A percentile compares a stretch with the other conserved stretches of the same genome.
Conservation (phyloP, 2,113 vertebrate species). For the Oenanthe oenanthe region DNA sequence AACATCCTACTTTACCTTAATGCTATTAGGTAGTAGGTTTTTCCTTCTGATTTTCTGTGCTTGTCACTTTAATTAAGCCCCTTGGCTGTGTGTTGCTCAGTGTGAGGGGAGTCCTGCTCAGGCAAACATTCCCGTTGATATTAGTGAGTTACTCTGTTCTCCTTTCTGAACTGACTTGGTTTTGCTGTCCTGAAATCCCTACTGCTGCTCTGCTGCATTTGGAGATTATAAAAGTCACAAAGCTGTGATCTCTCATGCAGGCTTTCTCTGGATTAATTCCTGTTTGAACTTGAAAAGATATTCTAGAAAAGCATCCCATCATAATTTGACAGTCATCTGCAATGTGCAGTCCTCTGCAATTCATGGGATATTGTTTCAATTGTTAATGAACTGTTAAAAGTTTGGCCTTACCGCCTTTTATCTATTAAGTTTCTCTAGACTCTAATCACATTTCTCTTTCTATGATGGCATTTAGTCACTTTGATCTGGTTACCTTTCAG, state of each 20-base stretch:
- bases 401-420: not conserved
- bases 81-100: not conserved
- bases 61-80: not conserved
- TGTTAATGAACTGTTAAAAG: constrained; percentile 46
- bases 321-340: not conserved
- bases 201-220: not conserved
- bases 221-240: constrained; percentile 12
- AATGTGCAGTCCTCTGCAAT: not conserved
- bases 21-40: not conserved
- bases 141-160: not conserved
- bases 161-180: not conserved
- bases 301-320: not conserved
- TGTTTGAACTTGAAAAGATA: constrained; percentile 21
- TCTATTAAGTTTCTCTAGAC: not conserved
- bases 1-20: not conserved
- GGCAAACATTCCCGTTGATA: not conserved
- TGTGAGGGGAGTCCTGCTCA: not conserved
- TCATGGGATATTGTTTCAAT: not conserved
- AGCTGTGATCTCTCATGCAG: not conserved
- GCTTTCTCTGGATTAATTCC: constrained; percentile 47
- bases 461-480: not conserved
- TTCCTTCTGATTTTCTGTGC: not conserved
- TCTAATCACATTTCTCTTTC: not conserved
- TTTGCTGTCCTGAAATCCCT: constrained; percentile 15
- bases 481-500: constrained; percentile 12